Evolutionary conservation across 2,113 vertebrate species (phyloP), one percentile per base, ranked within the genome.

Genomic region (Eidolon helvum): DNA sequence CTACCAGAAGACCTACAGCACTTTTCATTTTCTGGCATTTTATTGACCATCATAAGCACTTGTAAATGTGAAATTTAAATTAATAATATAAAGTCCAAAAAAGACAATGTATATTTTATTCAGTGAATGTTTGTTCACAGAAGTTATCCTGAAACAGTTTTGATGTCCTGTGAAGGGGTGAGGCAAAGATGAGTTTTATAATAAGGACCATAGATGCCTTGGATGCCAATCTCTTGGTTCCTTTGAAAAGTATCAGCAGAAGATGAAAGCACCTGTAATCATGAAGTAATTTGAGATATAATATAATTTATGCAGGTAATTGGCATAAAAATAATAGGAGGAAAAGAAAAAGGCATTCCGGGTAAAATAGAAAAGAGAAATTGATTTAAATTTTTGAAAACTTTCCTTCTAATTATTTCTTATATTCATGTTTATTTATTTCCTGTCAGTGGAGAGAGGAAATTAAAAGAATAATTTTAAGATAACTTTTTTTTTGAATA

Each of bases 391-490:
- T 35, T 9, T 87, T 91, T 90, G 45, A 97, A 97, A 96, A 71
- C 61, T 90, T 96, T 53, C 82, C 33, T 57, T 86, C 19, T 97
- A 98, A 97, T 91, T 98, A 94, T 97, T 63, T 63, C 33, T 97
- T 94, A 82, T 72, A 97, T 97, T 98, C 84, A 95, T 92, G 98
- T 96, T 95, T 97, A 92, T 92, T 77, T 38, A 97, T 97, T 97
- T 95, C 0, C 6, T 4, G 91, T 79, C 87, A 90, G 59, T 90
- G 95, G 61, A 95, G 45, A 97, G 48, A 53, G 21, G 1, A 97
- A 98, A 96, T 94, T 35, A 98, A 98, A 98, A 95, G 57, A 98
- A 98, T 95, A 97, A 61, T 97, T 97, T 96, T 96, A 91, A 96
- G 92, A 94, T 82, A 92, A 79, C 69, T 85, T 93, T 87, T 93